These are phyloP conservation scores for Apis laboriosa DNA, from an alignment of 1,140 invertebrate genomes.

Conservation along the genomic window DNA sequence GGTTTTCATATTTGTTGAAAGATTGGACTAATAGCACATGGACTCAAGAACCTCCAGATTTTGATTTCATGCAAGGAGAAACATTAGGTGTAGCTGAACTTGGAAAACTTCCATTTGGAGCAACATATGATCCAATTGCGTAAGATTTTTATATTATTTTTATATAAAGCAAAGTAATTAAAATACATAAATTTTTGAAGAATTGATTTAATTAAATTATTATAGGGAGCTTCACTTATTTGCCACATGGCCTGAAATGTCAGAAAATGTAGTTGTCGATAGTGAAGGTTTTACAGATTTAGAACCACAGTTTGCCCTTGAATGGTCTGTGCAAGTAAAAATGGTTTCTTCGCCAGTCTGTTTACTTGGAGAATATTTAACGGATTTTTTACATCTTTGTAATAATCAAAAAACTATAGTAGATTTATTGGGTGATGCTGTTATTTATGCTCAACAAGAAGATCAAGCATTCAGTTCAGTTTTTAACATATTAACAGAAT, in stretches of 20 bases:
- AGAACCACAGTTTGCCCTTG: conserved; percentile 91
- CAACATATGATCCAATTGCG: conserved; percentile 89
- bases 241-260: conserved; percentile 93
- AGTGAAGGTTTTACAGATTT: conserved; percentile 93
- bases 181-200: background rate
- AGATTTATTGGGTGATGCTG: conserved; percentile 83
- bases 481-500: conserved; percentile 82
- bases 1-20: conserved; percentile 91
- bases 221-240: conserved; percentile 89
- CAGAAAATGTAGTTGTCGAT: conserved; percentile 93
- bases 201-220: conserved; percentile 57
- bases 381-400: conserved; percentile 82
- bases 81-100: conserved; percentile 81
- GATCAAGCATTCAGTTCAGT: conserved; percentile 76
- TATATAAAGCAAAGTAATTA: background rate
- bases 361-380: conserved; percentile 85
- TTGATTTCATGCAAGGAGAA: conserved; percentile 86
- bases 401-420: conserved; percentile 79
- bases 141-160: conserved; percentile 66
- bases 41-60: conserved; percentile 87
- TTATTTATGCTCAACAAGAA: conserved; percentile 68
- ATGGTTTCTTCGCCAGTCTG: conserved; percentile 84
- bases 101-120: conserved; percentile 90
- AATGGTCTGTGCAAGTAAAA: conserved; percentile 87
- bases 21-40: conserved; percentile 86